Conservation (phyloP, 2,113 vertebrate species). For the Elaphurus davidianus region DNA sequence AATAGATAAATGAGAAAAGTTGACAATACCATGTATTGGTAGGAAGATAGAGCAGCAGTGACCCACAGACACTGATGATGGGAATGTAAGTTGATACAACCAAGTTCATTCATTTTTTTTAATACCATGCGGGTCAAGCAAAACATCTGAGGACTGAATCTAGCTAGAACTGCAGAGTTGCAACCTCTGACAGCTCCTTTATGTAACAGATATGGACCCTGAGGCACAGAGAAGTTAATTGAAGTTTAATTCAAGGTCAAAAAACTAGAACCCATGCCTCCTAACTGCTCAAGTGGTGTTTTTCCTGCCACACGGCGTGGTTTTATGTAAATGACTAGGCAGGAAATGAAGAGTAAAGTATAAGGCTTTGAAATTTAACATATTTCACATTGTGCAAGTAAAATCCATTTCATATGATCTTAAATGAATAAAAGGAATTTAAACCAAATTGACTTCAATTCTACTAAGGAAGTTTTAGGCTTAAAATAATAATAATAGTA, state of each 20-base stretch:
- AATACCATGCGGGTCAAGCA: not conserved
- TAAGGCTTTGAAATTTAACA: constrained; percentile 60
- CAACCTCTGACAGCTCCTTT: not conserved
- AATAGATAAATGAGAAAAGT: not conserved
- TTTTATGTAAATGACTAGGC: constrained; percentile 60
- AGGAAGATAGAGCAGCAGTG: not conserved
- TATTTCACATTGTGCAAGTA: constrained; percentile 51
- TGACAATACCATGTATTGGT: not conserved
- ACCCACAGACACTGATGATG: not conserved
- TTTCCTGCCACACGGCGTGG: not conserved
- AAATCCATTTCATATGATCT: constrained; percentile 57
- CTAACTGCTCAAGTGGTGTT: not conserved
- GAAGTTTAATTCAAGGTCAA: constrained; percentile 55
- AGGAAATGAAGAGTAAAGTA: constrained; percentile 56
- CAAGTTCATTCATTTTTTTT: not conserved
- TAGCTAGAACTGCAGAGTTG: not conserved
- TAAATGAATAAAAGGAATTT: constrained; percentile 69
- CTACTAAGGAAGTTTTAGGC: constrained; percentile 67
- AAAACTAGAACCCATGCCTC: constrained; percentile 5
- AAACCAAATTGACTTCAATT: constrained; percentile 71
- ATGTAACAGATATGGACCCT: not conserved
- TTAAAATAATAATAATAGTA: constrained; percentile 72
- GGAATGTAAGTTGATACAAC: not conserved
- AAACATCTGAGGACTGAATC: constrained; percentile 2
- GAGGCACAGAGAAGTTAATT: constrained; percentile 24